phyloP scores from a whole-genome alignment of 2,797 vertebrate species.

The Gymnoscopelus braueri region DNA sequence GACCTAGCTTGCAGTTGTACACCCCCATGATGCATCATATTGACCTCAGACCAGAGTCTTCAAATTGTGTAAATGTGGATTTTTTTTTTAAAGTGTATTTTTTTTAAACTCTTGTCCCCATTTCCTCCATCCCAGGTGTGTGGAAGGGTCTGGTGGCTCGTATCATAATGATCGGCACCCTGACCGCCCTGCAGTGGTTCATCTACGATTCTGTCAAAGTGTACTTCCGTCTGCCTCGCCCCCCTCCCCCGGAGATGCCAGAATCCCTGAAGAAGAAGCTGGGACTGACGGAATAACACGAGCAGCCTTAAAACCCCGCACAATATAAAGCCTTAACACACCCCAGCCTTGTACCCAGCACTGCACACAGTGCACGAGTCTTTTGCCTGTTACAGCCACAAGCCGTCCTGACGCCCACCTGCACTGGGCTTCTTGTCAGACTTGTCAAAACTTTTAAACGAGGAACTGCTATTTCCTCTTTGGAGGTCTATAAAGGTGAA shows the following conservation, averaged over 20 bases:
- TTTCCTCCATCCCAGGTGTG: constrained; percentile 75
- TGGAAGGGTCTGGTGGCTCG: constrained; percentile 90
- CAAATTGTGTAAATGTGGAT: too few species aligned
- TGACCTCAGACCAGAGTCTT: too few species aligned
- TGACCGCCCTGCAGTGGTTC: constrained; percentile 91
- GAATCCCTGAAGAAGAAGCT: constrained; percentile 91
- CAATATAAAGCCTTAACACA: background rate
- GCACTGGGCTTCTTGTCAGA: constrained; percentile 7
- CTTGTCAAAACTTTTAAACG: background rate
- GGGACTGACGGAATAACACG: constrained; percentile 77
- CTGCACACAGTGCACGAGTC: constrained; percentile 21
- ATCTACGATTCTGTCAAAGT: constrained; percentile 92
- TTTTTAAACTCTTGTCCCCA: background rate
- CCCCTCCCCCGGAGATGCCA: constrained; percentile 89
- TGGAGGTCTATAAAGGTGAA: constrained; percentile 3
- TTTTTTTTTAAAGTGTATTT: too few species aligned
- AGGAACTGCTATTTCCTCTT: background rate
- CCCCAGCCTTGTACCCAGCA: constrained; percentile 55
- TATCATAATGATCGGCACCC: constrained; percentile 92
- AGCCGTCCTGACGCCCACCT: constrained; percentile 1
- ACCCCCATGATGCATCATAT: too few species aligned
- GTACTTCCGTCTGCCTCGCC: constrained; percentile 89
- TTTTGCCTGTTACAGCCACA: background rate
- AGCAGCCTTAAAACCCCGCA: background rate
- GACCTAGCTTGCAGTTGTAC: too few species aligned